Base-by-base conservation (phyloP, 2,797 vertebrate genomes). In the Sitta carolinensis region DNA sequence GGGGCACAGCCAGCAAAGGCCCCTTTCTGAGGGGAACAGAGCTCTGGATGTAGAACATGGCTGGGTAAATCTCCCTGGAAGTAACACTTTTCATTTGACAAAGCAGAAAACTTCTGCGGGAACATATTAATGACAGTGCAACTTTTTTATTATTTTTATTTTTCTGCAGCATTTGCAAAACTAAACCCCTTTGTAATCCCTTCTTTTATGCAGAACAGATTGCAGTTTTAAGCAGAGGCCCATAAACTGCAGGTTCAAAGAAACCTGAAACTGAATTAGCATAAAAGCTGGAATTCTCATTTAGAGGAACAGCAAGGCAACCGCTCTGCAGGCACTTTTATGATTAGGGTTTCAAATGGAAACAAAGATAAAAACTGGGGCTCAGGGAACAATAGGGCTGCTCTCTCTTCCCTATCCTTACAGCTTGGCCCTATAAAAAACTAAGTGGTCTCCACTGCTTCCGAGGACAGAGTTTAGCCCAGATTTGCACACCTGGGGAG, bases 191-290 rank as follows among this genome's bases (percentile, higher is more conserved):
- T 97, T 96, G 97, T 97, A 97, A 97, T 97, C 97, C 97, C 92
- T 94, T 92, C 97, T 97, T 97, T 98, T 97, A 98, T 97, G 97
- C 94, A 96, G 97, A 98, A 97, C 98, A 98, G 98, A 98, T 97
- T 98, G 97, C 94, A 87, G 95, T 97, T 98, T 97, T 96, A 97
- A 97, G 97, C 97, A 90, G 86, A 96, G 97, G 95, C 97, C 96
- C 96, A 94, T 98, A 97, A 98, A 97, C 95, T 96, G 97, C 94
- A 97, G 97, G 97, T 98, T 98, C 97, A 98, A 98, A 98, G 97
- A 97, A 98, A 97, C 97, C 97, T 97, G 97, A 97, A 97, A 96
- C 93, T 61, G 51, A 97, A 98, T 98, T 97, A 98, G 97, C 98
- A 98, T 98, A 97, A 98, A 98, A 98, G 97, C 98, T 97, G 97